A percentile compares a stretch with the other conserved stretches of the same genome.
Conservation (phyloP, 1,140 invertebrate genomes). For the Ectropis grisescens region DNA sequence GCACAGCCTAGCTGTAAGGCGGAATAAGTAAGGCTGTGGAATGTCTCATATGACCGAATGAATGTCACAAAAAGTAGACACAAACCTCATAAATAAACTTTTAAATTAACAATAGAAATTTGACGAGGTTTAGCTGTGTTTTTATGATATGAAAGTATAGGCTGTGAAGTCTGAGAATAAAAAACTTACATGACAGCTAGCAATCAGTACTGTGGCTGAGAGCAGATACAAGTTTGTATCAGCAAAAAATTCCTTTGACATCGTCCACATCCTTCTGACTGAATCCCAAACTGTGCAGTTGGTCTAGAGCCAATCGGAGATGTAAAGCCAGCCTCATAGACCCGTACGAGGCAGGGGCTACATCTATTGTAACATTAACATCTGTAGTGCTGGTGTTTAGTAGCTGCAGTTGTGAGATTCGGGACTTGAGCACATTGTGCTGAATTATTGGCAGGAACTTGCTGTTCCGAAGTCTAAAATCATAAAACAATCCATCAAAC, state of each 20-base stretch:
- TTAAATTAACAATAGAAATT: too few species aligned
- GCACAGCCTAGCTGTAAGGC: too few species aligned
- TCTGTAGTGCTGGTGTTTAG: constrained; percentile 71
- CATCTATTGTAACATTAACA: constrained; percentile 72
- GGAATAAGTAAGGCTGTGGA: too few species aligned
- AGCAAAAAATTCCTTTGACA: constrained; percentile 95
- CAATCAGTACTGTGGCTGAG: constrained; percentile 92
- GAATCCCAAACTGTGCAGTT: constrained; percentile 85
- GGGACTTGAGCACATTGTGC: constrained; percentile 85
- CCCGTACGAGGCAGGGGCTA: constrained; percentile 77
- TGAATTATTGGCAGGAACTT: constrained; percentile 88
- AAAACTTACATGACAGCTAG: constrained; percentile 91
- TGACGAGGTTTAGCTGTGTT: too few species aligned
- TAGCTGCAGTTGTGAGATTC: constrained; percentile 80
- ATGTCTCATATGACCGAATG: too few species aligned
- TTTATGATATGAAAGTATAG: too few species aligned
- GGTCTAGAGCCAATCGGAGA: constrained; percentile 83
- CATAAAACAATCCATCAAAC: too few species aligned
- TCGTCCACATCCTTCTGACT: constrained; percentile 96
- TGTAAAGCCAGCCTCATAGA: constrained; percentile 83
- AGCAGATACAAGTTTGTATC: constrained; percentile 96
- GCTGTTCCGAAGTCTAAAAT: constrained; percentile 73
- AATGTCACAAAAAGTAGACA: too few species aligned
- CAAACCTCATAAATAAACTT: too few species aligned
- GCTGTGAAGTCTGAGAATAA: too few species aligned